Evolutionary conservation across 2,888 invertebrate genomes (phyloP), one percentile per base, ranked within the genome.

Genomic region (Venustoraphidia nigricollis): DNA sequence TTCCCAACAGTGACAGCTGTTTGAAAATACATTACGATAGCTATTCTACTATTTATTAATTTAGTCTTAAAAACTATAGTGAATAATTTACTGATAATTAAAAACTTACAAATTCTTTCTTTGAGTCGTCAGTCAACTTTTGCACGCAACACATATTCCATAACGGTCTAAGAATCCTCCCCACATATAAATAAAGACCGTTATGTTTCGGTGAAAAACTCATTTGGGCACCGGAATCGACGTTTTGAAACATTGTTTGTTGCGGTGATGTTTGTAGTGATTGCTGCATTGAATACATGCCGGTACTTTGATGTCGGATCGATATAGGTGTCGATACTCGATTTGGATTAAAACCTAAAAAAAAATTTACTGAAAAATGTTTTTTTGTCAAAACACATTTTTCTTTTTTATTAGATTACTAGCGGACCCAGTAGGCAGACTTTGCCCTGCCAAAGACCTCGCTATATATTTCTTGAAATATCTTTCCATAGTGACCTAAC

Each of bases 151-250:
- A 78, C 53, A 81, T 68, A 57, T 79, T 83, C 97, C 97, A 97
- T 53, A 97, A 75, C 0, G 91, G 87, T 35, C 90, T 72, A 13
- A 98, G 68, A 56, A 97, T 83, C 55, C 96, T 76, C 17, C 88
- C 81, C 10, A 95, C 79, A 62, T 91, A 93, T 40, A 94, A 75
- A 67, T 94, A 97, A 9, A 97, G 74, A 1, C 93, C 94, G 61
- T 94, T 90, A 63, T 96, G 96, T 62, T 92, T 92, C 0, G 89
- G 81, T 1, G 90, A 89, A 63, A 72, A 74, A 40, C 68, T 52
- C n/a, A 67, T 59, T 37, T 49, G 50, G 17, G 44, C 41, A 35
- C 50, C 43, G 44, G 14, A 41, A 40, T 37, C 17, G 34, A 37
- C 34, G 10, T 36, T 37, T 14, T 10, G 42, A 8, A n/a, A 27